These are phyloP conservation scores for Australoheros scitulus DNA, from an alignment of 2,113 vertebrate genomes.

Conservation along the genomic window DNA sequence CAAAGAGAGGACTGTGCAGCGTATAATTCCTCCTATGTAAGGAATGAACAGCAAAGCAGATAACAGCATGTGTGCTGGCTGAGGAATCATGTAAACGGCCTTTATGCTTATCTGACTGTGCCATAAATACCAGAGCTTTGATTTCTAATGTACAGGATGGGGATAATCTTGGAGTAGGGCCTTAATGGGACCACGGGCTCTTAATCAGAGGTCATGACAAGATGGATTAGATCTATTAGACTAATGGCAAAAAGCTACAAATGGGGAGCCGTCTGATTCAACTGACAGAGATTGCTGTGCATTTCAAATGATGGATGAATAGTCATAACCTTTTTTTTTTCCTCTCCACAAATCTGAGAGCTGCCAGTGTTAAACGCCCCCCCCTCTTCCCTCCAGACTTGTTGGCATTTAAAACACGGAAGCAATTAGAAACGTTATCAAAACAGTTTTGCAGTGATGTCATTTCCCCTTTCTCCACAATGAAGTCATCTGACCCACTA, in stretches of 20 bases:
- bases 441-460: slow-evolving; percentile 71
- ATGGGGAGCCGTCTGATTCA: slow-evolving; percentile 50
- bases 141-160: slow-evolving; percentile 70
- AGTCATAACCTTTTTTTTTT: slow-evolving; percentile 52
- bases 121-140: slow-evolving; percentile 65
- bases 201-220: slow-evolving; percentile 71
- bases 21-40: slow-evolving; percentile 61
- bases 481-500: slow-evolving; percentile 61
- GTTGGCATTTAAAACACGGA: slow-evolving; percentile 69
- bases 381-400: background rate
- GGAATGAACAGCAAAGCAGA: slow-evolving; percentile 51
- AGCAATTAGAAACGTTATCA: slow-evolving; percentile 78
- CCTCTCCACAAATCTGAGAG: slow-evolving; percentile 40
- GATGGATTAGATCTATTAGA: slow-evolving; percentile 75
- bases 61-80: slow-evolving; percentile 34
- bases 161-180: slow-evolving; percentile 64
- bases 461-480: slow-evolving; percentile 51
- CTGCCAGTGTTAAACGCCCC: slow-evolving; percentile 40
- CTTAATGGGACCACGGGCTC: slow-evolving; percentile 64
- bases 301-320: slow-evolving; percentile 71
- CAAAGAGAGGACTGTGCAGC: slow-evolving; percentile 47
- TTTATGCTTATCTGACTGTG: slow-evolving; percentile 52
- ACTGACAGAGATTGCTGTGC: slow-evolving; percentile 49
- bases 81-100: slow-evolving; percentile 16
- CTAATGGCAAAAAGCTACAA: slow-evolving; percentile 69